phyloP scores from a whole-genome alignment of 2,113 vertebrate genomes.

The Ammodytes dubius region DNA sequence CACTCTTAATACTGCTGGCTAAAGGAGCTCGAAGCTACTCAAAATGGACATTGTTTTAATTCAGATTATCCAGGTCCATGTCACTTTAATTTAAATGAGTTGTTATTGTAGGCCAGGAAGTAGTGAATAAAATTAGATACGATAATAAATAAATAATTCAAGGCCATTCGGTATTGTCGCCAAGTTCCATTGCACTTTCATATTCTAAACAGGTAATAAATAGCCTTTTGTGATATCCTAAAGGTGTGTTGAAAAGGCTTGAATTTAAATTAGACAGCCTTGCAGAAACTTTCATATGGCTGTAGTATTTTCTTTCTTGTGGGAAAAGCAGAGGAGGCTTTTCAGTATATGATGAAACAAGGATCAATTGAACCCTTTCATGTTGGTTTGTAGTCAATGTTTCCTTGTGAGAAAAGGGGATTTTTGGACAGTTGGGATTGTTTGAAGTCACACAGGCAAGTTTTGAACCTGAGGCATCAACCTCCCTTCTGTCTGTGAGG shows the following conservation, averaged over 20 bases:
- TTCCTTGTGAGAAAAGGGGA: not conserved
- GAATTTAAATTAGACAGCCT: not conserved
- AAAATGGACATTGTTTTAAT: not conserved
- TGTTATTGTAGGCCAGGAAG: not conserved
- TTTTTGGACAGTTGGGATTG: not conserved
- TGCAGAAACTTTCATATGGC: not conserved
- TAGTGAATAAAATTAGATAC: not conserved
- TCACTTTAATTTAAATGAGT: not conserved
- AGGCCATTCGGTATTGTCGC: not conserved
- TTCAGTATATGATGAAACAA: not conserved
- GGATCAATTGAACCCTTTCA: not conserved
- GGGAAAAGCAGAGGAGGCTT: not conserved
- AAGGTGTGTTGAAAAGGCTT: not conserved
- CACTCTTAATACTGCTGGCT: not conserved
- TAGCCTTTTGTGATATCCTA: no score
- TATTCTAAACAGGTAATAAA: not conserved
- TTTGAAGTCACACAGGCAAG: not conserved
- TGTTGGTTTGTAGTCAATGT: not conserved
- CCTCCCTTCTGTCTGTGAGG: not conserved
- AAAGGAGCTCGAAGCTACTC: not conserved
- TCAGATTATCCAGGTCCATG: not conserved
- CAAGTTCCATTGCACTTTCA: not conserved
- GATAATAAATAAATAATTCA: not conserved
- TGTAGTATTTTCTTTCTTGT: not conserved
- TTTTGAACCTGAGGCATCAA: not conserved